phyloP scores from a whole-genome alignment of 2,888 invertebrate species.

The Phytoseiulus persimilis region DNA sequence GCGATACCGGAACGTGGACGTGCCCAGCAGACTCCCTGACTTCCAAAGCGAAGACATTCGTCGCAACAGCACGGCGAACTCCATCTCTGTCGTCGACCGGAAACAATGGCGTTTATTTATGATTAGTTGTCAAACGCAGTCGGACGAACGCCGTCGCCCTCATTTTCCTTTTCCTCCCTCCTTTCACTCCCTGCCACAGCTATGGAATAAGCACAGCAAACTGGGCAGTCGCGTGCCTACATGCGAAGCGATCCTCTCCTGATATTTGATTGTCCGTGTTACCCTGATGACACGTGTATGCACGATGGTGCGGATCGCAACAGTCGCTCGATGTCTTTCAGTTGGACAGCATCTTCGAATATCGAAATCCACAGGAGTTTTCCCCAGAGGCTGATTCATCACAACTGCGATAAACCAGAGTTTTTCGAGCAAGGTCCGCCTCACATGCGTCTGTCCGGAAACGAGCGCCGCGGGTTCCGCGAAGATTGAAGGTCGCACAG shows the following conservation, averaged over 20 bases:
- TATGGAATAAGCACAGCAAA: background rate
- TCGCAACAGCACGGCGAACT: background rate
- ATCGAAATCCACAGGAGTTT: no score
- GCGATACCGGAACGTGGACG: background rate
- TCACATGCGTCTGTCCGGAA: no score
- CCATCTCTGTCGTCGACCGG: background rate
- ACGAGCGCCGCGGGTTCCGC: no score
- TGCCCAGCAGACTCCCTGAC: background rate
- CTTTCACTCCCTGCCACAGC: background rate
- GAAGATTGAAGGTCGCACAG: no score
- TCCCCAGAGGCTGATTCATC: no score
- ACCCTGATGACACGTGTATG: background rate
- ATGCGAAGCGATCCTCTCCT: background rate
- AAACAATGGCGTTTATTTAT: background rate
- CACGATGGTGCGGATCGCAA: background rate
- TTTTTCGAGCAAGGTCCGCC: no score
- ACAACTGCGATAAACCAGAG: no score
- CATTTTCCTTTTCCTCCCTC: background rate
- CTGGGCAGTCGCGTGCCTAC: background rate
- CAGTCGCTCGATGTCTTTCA: background rate
- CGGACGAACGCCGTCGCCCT: background rate
- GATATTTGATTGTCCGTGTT: background rate
- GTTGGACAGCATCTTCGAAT: background rate
- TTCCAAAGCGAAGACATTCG: background rate
- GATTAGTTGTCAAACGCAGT: background rate